Conservation (phyloP, 2,797 vertebrate genomes). For the Pithecia hirsuta region DNA sequence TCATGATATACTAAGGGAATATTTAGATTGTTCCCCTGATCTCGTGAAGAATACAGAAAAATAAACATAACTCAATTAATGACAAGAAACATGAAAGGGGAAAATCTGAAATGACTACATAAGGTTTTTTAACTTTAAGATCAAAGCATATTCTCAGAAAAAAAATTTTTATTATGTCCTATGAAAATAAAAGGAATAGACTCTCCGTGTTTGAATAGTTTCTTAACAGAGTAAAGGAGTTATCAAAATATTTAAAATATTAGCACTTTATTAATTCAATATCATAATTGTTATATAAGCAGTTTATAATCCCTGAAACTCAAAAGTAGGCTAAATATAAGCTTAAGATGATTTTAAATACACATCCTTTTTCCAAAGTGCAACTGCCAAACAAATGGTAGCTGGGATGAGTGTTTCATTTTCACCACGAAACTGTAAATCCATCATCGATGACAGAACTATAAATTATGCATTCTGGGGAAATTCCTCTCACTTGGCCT, state of each 20-base stretch:
- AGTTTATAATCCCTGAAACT: conserved; percentile 17
- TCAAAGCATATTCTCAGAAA: conserved; percentile 22
- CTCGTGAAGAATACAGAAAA: background rate
- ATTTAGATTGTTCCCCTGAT: background rate
- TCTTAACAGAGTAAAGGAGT: background rate
- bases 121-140: conserved; percentile 30
- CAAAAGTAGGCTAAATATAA: conserved; percentile 15
- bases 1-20: background rate
- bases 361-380: background rate
- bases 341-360: background rate
- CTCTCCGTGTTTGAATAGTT: background rate
- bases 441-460: conserved; percentile 53
- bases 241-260: conserved; percentile 59
- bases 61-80: conserved; percentile 23
- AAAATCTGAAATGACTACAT: background rate
- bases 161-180: background rate
- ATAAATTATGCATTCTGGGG: conserved; percentile 47
- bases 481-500: conserved; percentile 52
- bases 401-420: conserved; percentile 1
- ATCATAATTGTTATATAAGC: conserved; percentile 27
- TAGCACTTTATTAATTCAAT: conserved; percentile 30
- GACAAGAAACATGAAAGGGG: conserved; percentile 29
- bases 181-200: background rate
- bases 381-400: conserved; percentile 35
- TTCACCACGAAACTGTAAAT: conserved; percentile 47